Conservation (phyloP, 2,888 invertebrate species). For the Merodon equestris region DNA sequence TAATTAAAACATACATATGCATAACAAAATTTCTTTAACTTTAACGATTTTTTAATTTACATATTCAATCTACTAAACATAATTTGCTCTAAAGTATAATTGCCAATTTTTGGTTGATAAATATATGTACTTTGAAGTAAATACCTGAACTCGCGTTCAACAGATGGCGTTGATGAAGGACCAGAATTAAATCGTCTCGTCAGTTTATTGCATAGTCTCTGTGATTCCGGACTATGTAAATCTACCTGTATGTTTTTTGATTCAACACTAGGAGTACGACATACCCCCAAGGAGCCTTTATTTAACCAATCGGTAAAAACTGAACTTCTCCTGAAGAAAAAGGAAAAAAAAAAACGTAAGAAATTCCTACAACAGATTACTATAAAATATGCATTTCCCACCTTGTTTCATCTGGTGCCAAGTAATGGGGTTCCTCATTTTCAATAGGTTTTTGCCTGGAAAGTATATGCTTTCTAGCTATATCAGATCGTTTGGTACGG, state of each 20-base stretch:
- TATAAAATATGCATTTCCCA: slow-evolving; percentile 44
- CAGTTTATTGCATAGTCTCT: slow-evolving; percentile 75
- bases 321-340: slow-evolving; percentile 73
- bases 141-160: slow-evolving; percentile 78
- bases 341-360: background rate
- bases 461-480: slow-evolving; percentile 86
- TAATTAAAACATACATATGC: no score
- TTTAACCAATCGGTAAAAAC: slow-evolving; percentile 73
- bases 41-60: no score
- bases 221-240: slow-evolving; percentile 77
- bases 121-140: no score
- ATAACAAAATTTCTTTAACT: no score
- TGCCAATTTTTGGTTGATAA: no score
- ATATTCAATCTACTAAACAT: no score
- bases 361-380: no score
- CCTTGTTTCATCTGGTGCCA: slow-evolving; percentile 67
- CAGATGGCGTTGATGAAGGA: slow-evolving; percentile 77
- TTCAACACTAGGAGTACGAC: slow-evolving; percentile 78
- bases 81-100: no score
- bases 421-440: slow-evolving; percentile 80
- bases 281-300: slow-evolving; percentile 76
- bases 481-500: slow-evolving; percentile 81
- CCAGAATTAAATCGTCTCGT: slow-evolving; percentile 76
- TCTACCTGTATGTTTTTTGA: slow-evolving; percentile 78
- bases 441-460: slow-evolving; percentile 88